These are phyloP conservation scores for Drosophila kokeensis DNA, from an alignment of 2,888 invertebrate genomes.

Conservation along the genomic window DNA sequence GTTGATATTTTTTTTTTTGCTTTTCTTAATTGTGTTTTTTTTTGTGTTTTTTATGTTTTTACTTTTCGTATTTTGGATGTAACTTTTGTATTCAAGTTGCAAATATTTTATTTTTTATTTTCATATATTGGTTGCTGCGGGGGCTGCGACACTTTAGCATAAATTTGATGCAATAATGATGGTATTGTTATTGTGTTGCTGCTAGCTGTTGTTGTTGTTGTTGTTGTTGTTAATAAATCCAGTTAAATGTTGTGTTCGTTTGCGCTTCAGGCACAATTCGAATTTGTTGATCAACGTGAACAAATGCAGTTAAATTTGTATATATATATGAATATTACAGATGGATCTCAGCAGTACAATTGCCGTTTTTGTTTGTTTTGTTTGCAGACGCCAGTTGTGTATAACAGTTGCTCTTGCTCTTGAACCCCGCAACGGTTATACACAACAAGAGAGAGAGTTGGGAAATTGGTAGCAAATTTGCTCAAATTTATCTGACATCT, in stretches of 20 bases:
- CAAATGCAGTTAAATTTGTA: conserved; percentile 2
- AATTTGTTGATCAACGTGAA: conserved; percentile 3
- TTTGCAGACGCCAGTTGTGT: background rate
- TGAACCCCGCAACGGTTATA: conserved; percentile 1
- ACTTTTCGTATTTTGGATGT: conserved; percentile 22
- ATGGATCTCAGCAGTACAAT: conserved; percentile 7
- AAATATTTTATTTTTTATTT: conserved; percentile 7
- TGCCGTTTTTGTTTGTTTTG: background rate
- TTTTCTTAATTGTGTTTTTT: conserved; percentile 13
- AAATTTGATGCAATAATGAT: conserved; percentile 2
- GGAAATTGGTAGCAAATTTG: background rate
- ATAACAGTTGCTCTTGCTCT: conserved; percentile 2
- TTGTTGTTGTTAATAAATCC: background rate
- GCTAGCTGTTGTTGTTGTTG: background rate
- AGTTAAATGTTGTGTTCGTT: conserved; percentile 3
- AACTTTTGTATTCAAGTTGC: conserved; percentile 21
- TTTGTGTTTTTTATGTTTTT: conserved; percentile 24
- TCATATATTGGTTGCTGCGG: conserved; percentile 7
- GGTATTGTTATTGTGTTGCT: conserved; percentile 6
- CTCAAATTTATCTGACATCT: background rate
- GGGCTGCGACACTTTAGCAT: conserved; percentile 14
- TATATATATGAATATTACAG: conserved; percentile 5
- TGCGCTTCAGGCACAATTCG: conserved; percentile 11
- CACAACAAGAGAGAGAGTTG: background rate
- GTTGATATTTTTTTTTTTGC: conserved; percentile 16